Evolutionary conservation across 2,888 invertebrate species (phyloP), one percentile per base, ranked within the genome.

Genomic region (Sericinus montela): DNA sequence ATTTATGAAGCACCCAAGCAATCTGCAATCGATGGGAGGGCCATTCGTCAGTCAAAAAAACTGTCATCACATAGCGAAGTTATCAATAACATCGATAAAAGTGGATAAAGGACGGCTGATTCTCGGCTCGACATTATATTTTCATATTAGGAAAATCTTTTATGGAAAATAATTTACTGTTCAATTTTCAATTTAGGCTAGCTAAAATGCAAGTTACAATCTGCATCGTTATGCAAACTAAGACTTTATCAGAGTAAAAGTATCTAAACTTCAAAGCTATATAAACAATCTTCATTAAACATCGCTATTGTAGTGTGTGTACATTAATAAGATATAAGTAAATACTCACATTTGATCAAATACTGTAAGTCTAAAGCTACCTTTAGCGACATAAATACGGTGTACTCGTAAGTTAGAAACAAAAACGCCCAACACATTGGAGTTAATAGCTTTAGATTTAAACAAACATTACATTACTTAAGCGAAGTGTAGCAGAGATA

Each of bases 1-100:
- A 85, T 86, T 87, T 86, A 85, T 85, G 82, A 85, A 80, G 75
- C 70, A 69, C 66, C 68, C 75, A 67, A 82, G 77, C 78, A 80
- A 78, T 78, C 80, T 81, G 84, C 74, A 67, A 74, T 75, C 76
- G 83, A 85, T 79, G 75, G 77, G 60, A 65, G 55, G 60, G 62
- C 71, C 80, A 84, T 85, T 81, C 80, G 80, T 85, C 83, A 79
- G 71, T 60, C 63, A 40, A 60, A 34, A 5, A 30, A 66, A 67
- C 67, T 69, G 69, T 65, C 67, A 51, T 51, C 56, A 58, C 54
- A 15, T 40, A 23, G 44, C 23, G 28, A 45, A 45, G 29, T 35
- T 29, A 28, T 34, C 44, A 13, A 29, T 40, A 36, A 40, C 50
- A 34, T 39, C 36, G 30, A 29, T 40, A 11, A 50, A 45, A 39